A percentile compares a stretch with the other conserved stretches of the same genome.
phyloP scores from a whole-genome alignment of 2,888 invertebrate species.

The Latrodectus hesperus region DNA sequence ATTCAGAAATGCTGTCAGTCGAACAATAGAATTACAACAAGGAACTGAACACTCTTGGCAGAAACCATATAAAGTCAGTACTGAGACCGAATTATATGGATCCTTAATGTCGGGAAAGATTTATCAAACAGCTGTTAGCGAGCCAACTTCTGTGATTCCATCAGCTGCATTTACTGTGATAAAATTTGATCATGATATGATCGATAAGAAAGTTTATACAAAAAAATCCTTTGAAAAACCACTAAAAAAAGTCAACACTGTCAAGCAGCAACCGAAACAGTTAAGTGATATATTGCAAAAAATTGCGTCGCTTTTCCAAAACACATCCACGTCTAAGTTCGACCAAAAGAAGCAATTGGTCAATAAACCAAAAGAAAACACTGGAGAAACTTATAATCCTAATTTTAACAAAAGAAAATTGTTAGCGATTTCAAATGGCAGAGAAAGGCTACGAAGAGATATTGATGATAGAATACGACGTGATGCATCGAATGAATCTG shows the following conservation, averaged over 20 bases:
- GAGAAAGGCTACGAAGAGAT: background rate
- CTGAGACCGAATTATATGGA: slow-evolving; percentile 57
- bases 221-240: slow-evolving; percentile 5
- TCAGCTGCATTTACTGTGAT: slow-evolving; percentile 39
- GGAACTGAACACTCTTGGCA: background rate
- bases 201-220: background rate
- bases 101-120: slow-evolving; percentile 70
- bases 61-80: slow-evolving; percentile 32
- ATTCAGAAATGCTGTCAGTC: background rate
- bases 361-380: background rate
- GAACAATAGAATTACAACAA: background rate
- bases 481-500: background rate
- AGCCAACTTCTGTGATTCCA: slow-evolving; percentile 42
- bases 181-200: slow-evolving; percentile 30
- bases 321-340: slow-evolving; percentile 12
- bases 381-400: background rate
- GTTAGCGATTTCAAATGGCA: background rate
- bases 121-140: slow-evolving; percentile 70
- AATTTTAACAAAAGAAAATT: slow-evolving; percentile 34
- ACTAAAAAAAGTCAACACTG: background rate
- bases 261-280: slow-evolving; percentile 9
- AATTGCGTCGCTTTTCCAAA: slow-evolving; percentile 42
- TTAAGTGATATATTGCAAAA: slow-evolving; percentile 34
- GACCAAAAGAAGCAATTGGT: background rate
- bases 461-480: background rate